These are phyloP conservation scores for Alosa alosa DNA, from an alignment of 2,113 vertebrate genomes.

Conservation along the genomic window DNA sequence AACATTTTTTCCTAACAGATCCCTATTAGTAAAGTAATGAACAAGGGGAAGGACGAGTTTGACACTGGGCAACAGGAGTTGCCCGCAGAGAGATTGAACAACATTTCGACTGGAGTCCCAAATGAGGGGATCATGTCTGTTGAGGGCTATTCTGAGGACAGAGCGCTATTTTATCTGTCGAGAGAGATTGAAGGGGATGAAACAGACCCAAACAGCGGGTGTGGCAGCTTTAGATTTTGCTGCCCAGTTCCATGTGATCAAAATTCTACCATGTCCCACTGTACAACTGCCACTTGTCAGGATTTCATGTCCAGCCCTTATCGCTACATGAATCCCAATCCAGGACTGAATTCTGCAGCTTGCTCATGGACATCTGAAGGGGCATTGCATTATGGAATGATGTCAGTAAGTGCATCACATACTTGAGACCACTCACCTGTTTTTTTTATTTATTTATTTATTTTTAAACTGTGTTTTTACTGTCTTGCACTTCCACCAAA, in stretches of 20 bases:
- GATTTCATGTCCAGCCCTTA: constrained; percentile 31
- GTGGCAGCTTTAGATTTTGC: constrained; percentile 19
- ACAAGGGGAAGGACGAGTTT: neutral
- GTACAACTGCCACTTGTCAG: neutral
- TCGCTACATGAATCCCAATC: constrained; percentile 31
- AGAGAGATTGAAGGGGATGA: neutral
- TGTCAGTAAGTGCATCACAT: neutral
- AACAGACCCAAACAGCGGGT: neutral
- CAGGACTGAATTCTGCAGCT: constrained; percentile 18
- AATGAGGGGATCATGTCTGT: neutral
- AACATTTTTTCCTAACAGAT: neutral
- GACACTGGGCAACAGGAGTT: neutral
- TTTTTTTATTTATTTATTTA: no score
- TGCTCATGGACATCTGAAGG: constrained; percentile 40
- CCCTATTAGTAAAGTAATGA: neutral
- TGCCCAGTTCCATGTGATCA: constrained; percentile 22
- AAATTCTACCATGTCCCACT: constrained; percentile 23
- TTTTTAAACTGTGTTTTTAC: neutral
- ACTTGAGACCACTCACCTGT: neutral
- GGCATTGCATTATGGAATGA: constrained; percentile 40
- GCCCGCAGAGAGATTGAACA: neutral
- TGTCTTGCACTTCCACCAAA: neutral
- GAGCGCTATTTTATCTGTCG: neutral
- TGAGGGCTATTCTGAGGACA: constrained; percentile 2
- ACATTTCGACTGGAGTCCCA: neutral